phyloP scores from a whole-genome alignment of 2,113 vertebrate genomes.

The Dromiciops gliroides region DNA sequence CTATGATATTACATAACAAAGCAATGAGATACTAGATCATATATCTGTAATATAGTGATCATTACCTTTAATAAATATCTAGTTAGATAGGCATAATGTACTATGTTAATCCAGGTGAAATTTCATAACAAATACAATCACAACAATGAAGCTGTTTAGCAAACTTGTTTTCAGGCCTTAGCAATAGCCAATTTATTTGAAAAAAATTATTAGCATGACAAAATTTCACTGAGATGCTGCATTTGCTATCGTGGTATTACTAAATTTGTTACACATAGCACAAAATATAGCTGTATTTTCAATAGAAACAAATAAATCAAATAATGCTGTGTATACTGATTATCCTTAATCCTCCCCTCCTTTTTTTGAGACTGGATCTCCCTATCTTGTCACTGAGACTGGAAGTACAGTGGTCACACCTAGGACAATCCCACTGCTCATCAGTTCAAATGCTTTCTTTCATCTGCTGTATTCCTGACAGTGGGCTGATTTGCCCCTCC shows the following conservation, averaged over 20 bases:
- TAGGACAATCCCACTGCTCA: background rate
- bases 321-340: background rate
- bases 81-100: background rate
- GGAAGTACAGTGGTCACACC: background rate
- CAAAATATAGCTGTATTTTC: background rate
- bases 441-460: background rate
- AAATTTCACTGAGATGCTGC: background rate
- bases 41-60: background rate
- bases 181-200: background rate
- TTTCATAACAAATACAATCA: background rate
- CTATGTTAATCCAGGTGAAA: background rate
- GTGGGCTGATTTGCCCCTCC: background rate
- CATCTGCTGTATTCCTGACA: background rate
- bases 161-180: background rate
- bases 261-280: background rate
- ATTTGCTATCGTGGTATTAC: background rate
- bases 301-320: background rate
- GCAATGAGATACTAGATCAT: background rate
- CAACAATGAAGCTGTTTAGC: background rate
- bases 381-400: background rate
- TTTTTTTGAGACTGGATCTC: background rate
- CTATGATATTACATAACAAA: background rate
- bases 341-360: background rate
- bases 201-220: background rate
- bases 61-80: background rate